phyloP scores from a whole-genome alignment of 2,888 invertebrate species.

The Alsophila aescularia region DNA sequence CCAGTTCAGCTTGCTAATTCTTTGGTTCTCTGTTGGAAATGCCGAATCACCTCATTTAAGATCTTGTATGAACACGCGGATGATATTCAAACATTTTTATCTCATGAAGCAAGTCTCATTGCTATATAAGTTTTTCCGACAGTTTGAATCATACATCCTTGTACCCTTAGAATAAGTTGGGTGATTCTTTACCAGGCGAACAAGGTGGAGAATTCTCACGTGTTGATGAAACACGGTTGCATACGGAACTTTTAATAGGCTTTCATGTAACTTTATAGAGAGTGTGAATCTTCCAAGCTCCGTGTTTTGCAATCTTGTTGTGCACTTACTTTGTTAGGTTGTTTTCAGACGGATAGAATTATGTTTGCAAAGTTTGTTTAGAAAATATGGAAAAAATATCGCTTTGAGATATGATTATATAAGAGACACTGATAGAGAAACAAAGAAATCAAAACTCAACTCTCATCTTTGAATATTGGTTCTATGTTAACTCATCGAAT shows the following conservation, averaged over 20 bases:
- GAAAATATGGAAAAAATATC: background rate
- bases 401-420: background rate
- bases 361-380: background rate
- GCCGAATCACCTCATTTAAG: too few species aligned
- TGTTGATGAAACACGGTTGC: constrained; percentile 29
- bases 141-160: too few species aligned
- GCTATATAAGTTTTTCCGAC: too few species aligned
- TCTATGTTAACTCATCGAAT: too few species aligned
- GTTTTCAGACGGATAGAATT: constrained; percentile 8
- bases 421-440: background rate
- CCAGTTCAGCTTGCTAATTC: too few species aligned
- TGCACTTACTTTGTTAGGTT: constrained; percentile 28
- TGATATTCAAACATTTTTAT: too few species aligned
- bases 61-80: too few species aligned
- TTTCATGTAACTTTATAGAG: constrained; percentile 36
- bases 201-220: constrained; percentile 5
- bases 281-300: constrained; percentile 34
- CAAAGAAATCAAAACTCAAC: background rate
- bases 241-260: constrained; percentile 40
- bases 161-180: background rate
- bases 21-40: too few species aligned
- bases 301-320: constrained; percentile 29
- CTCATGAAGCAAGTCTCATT: too few species aligned
- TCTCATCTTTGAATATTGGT: too few species aligned
- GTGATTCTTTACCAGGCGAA: background rate